Evolutionary conservation across 2,797 vertebrate genomes (phyloP).

Genomic region (Potorous gilbertii): DNA sequence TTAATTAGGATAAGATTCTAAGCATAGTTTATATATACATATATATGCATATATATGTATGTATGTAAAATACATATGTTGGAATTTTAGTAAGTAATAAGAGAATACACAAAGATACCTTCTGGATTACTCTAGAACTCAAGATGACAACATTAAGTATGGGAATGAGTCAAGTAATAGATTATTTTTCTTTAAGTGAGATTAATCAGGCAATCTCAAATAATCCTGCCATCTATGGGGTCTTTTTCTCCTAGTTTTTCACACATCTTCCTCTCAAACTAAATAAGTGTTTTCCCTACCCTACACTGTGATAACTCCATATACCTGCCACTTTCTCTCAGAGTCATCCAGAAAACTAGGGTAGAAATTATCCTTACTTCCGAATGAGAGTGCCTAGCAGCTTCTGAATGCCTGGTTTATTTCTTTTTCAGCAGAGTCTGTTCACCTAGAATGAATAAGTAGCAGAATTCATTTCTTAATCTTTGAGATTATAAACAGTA

Average conservation of each 20-base stretch:
- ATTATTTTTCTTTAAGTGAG: background rate
- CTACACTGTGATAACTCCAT: background rate
- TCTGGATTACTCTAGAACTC: background rate
- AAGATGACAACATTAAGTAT: background rate
- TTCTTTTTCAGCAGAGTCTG: background rate
- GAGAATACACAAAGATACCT: background rate
- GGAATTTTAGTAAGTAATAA: background rate
- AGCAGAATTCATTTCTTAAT: background rate
- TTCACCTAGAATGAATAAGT: background rate
- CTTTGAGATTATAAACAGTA: background rate
- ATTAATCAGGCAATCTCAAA: background rate
- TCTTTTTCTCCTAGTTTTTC: background rate
- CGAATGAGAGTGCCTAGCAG: background rate
- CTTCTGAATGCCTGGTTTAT: background rate
- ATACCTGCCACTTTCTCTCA: background rate
- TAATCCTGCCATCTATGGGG: background rate
- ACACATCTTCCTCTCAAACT: background rate
- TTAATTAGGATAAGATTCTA: background rate
- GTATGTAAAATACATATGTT: background rate
- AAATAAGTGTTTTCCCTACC: background rate
- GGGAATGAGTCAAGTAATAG: background rate
- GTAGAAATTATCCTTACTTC: background rate
- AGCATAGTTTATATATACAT: background rate
- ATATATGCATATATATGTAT: too few species aligned
- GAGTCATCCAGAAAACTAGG: background rate